Percentiles rank a stretch among this genome's conserved stretches.
Conservation (phyloP, 1,140 invertebrate genomes). For the Achatina immaculata region DNA sequence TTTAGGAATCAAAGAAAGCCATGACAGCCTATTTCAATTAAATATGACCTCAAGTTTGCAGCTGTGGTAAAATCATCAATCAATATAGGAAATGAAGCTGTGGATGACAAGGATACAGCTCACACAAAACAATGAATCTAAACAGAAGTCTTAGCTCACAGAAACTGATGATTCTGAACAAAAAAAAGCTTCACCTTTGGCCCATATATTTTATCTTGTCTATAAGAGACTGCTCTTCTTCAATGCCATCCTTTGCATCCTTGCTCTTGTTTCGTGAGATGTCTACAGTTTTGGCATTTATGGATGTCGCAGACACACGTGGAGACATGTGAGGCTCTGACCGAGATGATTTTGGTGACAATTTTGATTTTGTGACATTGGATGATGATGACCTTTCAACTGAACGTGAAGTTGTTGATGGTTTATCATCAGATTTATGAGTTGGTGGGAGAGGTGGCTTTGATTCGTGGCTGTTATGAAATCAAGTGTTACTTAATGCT, state of each 20-base stretch:
- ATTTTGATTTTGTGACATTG: conserved; percentile 43
- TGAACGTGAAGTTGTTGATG: neutral
- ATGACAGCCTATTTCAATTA: too few relatives aligned
- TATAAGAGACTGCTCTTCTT: conserved; percentile 57
- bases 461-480: conserved; percentile 47
- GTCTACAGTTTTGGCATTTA: conserved; percentile 14
- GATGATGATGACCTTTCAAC: conserved; percentile 9
- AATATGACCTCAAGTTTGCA: too few relatives aligned
- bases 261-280: neutral
- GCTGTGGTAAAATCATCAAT: too few relatives aligned
- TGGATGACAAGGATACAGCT: too few relatives aligned
- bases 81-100: too few relatives aligned
- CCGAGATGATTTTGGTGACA: conserved; percentile 38
- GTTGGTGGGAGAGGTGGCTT: conserved; percentile 43
- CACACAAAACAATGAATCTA: too few relatives aligned
- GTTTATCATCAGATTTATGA: conserved; percentile 39
- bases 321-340: conserved; percentile 38
- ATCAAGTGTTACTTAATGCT: conserved; percentile 27
- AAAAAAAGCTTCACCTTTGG: conserved; percentile 57
- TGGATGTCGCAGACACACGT: neutral
- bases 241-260: neutral
- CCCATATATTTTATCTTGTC: conserved; percentile 64
- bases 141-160: too few relatives aligned
- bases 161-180: too few relatives aligned
- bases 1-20: too few relatives aligned